These are phyloP conservation scores for Schlechtendalia chinensis DNA, from an alignment of 1,140 invertebrate genomes.

Conservation along the genomic window DNA sequence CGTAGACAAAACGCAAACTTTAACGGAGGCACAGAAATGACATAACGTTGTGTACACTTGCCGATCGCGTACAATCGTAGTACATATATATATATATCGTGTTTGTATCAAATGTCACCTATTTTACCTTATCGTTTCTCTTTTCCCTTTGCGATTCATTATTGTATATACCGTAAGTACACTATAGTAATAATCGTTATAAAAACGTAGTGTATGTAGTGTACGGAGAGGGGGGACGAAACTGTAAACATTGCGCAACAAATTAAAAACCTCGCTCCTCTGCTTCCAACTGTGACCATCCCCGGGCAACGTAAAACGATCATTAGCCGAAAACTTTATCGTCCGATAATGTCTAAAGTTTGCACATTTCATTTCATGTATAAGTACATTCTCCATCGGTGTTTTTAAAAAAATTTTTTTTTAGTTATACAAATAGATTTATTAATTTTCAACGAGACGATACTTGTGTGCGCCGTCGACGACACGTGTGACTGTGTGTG, in stretches of 20 bases:
- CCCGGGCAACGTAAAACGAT: not conserved
- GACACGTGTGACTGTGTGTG: not conserved
- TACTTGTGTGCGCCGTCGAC: not conserved
- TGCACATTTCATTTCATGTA: not conserved
- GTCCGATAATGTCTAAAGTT: not conserved
- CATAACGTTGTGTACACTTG: not conserved
- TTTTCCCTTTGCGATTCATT: not conserved
- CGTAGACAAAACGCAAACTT: not conserved
- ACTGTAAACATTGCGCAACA: not conserved
- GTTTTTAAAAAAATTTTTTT: too few relatives aligned
- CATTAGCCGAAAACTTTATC: not conserved
- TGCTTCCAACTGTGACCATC: too few relatives aligned
- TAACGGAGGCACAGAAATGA: not conserved
- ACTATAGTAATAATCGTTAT: not conserved
- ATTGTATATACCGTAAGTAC: not conserved
- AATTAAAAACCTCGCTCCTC: not conserved
- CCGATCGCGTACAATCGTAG: not conserved
- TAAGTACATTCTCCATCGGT: not conserved
- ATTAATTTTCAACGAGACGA: too few relatives aligned
- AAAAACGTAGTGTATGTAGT: not conserved
- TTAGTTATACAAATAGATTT: too few relatives aligned
- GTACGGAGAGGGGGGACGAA: not conserved
- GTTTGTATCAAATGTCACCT: slow-evolving; percentile 33
- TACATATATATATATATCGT: not conserved
- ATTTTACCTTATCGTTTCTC: slow-evolving; percentile 1